phyloP scores from a whole-genome alignment of 1,140 invertebrate species.

The Pteromalus puparum region DNA sequence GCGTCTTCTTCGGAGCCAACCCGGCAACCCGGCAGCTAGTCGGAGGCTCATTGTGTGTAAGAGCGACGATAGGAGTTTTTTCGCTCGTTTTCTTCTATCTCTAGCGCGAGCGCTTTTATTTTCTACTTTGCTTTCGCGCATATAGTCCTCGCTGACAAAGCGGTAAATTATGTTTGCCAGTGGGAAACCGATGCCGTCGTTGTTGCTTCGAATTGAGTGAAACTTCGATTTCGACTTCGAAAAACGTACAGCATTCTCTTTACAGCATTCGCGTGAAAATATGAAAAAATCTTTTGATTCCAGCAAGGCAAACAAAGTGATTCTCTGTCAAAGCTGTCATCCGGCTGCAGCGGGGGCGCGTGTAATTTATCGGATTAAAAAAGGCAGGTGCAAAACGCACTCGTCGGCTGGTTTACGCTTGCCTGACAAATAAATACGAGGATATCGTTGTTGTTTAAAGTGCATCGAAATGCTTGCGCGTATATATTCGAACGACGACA shows the following conservation, averaged over 20 bases:
- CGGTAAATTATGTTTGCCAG: constrained; percentile 30
- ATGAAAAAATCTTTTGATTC: neutral
- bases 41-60: constrained; percentile 50
- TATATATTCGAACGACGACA: neutral
- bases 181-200: no score
- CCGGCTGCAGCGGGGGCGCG: constrained; percentile 59
- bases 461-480: neutral
- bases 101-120: constrained; percentile 33
- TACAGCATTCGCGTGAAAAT: neutral
- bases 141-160: constrained; percentile 20
- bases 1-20: neutral
- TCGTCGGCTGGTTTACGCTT: constrained; percentile 61
- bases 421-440: constrained; percentile 70
- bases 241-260: no score
- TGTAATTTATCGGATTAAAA: constrained; percentile 74
- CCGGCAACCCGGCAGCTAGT: constrained; percentile 19
- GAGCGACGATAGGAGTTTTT: constrained; percentile 31
- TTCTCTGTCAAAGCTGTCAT: constrained; percentile 65
- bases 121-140: constrained; percentile 39
- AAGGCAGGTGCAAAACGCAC: constrained; percentile 70
- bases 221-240: no score
- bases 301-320: constrained; percentile 28
- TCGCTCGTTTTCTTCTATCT: constrained; percentile 39
- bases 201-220: no score
- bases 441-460: constrained; percentile 54